These are phyloP conservation scores for Lutjanus campechanus DNA, from an alignment of 2,797 vertebrate species.

Conservation along the genomic window DNA sequence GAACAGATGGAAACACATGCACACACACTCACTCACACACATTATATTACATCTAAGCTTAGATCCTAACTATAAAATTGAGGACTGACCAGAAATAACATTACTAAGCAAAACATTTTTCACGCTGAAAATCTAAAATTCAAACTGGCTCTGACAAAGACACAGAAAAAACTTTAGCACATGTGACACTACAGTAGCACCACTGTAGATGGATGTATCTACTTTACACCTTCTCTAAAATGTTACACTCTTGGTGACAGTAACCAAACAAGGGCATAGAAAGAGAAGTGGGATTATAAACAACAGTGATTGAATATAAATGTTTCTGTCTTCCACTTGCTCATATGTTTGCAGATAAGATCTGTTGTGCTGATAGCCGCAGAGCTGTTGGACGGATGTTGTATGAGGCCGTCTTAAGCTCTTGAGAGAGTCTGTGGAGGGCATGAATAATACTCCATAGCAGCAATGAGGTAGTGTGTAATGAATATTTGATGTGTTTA, in stretches of 20 bases:
- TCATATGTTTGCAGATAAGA: constrained; percentile 13
- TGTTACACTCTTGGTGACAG: neutral
- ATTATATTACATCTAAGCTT: neutral
- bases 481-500: constrained; percentile 74
- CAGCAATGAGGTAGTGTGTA: constrained; percentile 16
- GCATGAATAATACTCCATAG: constrained; percentile 38
- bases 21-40: constrained; percentile 13
- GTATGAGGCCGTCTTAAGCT: neutral
- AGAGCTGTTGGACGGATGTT: neutral
- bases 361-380: neutral
- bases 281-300: constrained; percentile 4
- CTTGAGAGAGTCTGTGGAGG: constrained; percentile 19
- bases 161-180: neutral
- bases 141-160: too few species aligned
- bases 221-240: constrained; percentile 21
- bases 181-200: neutral
- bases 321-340: neutral
- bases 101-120: too few species aligned
- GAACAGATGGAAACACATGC: constrained; percentile 55
- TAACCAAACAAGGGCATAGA: constrained; percentile 2
- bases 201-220: constrained; percentile 10
- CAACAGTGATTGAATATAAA: neutral
- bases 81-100: neutral
- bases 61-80: neutral
- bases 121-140: too few species aligned